Evolutionary conservation across 2,888 invertebrate genomes (phyloP), one percentile per base, ranked within the genome.

Genomic region (Hypomecis atomaria): DNA sequence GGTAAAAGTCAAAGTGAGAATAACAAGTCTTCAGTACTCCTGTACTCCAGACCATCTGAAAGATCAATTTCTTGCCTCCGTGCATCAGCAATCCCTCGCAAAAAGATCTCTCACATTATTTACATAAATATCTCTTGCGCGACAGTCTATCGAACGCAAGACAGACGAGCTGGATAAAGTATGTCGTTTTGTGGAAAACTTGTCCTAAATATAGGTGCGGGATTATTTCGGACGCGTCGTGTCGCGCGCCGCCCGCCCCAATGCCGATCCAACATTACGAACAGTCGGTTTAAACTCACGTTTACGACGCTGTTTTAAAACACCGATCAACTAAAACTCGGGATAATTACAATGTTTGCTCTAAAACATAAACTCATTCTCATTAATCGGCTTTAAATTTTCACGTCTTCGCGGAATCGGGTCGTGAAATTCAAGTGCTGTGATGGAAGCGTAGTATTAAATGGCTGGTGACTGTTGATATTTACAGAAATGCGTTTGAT

Each of bases 171-270:
- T 78, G 74, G 75, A 79, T 81, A 83, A 89, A 90, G 89, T 89
- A 81, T 89, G 90, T 90, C 92, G 86, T 89, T 89, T 90, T 89
- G 87, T 85, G 89, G 89, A 87, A 91, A 89, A 85, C 86, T 81
- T 79, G 81, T 81, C 82, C 91, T 92, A 92, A 87, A 91, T 89
- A 86, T 92, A 91, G 89, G 78, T 73, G 69, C 79, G 77, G 79
- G 89, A 90, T 89, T 92, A 92, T 91, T 91, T 90, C 82, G 81
- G 91, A 84, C 82, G 80, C 82, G 74, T 66, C 76, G 78, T 89
- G 89, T 89, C 89, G 87, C 86, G 80, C 72, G 77, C 78, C 83
- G 82, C 77, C 79, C 82, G 82, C 83, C 82, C 76, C 82, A 81
- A 81, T 82, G 77, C 82, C 83, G 85, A 84, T 86, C 89, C 81